Conservation (phyloP, 2,888 invertebrate species). For the Phymatocera aterrima region DNA sequence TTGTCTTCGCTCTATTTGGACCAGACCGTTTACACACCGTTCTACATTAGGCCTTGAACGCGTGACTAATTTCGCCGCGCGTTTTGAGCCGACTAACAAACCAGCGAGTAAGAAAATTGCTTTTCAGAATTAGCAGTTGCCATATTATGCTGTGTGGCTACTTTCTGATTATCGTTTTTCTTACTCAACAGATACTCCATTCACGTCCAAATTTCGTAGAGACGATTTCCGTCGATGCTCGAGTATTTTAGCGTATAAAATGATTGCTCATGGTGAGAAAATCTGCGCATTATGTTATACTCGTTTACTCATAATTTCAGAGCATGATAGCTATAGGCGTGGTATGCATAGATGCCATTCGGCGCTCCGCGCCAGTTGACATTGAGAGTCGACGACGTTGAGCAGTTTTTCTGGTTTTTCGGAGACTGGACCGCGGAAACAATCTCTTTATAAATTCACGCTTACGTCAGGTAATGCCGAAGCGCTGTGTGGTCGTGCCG, state of each 20-base stretch:
- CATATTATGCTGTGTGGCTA: neutral
- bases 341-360: neutral
- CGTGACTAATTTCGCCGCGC: neutral
- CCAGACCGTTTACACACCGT: neutral
- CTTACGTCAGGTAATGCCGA: neutral
- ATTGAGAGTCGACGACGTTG: constrained; percentile 11
- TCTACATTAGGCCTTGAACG: constrained; percentile 10
- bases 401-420: constrained; percentile 18
- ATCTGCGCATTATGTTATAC: neutral
- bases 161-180: neutral
- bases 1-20: neutral
- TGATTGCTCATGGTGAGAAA: neutral
- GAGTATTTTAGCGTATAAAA: neutral
- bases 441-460: neutral
- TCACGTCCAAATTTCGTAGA: neutral
- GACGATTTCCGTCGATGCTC: neutral
- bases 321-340: too few species aligned
- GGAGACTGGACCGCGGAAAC: neutral
- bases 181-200: neutral
- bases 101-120: neutral
- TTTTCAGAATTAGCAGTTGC: neutral
- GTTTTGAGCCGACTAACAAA: neutral
- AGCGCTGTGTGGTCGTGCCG: too few species aligned
- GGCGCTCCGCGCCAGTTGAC: neutral
- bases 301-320: neutral